phyloP scores from a whole-genome alignment of 37 sponge, comb jelly and placozoan species.

The Aplysina aerophoba region DNA sequence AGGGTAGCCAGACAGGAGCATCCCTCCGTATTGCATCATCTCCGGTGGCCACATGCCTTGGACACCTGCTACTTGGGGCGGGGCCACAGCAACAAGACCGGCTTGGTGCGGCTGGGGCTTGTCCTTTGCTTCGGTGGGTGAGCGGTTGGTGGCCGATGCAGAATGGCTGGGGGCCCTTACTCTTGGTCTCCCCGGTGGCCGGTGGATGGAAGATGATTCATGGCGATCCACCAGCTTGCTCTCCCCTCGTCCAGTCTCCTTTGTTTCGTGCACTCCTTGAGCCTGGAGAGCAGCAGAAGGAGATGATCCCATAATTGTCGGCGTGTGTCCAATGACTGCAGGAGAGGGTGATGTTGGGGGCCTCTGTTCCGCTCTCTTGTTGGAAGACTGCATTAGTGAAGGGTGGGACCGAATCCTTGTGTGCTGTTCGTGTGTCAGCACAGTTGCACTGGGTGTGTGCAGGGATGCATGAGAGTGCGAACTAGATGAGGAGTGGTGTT shows the following conservation, averaged over 20 bases:
- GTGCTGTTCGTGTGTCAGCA: constrained; percentile 5
- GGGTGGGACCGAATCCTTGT: background rate
- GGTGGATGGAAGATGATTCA: background rate
- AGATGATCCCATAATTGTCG: background rate
- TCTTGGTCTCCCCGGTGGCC: background rate
- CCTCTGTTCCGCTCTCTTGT: background rate
- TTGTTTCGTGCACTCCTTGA: background rate
- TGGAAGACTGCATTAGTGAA: background rate
- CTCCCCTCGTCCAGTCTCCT: constrained; percentile 8
- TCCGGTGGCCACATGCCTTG: too few species aligned
- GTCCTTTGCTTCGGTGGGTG: constrained; percentile 21
- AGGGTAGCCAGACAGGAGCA: background rate
- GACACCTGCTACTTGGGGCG: too few species aligned
- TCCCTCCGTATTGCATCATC: background rate
- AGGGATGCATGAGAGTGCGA: too few species aligned
- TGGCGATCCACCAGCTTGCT: constrained; percentile 8
- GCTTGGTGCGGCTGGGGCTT: background rate
- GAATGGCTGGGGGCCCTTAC: background rate
- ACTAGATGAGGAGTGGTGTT: too few species aligned
- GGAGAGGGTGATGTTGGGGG: constrained; percentile 9
- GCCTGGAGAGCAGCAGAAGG: background rate
- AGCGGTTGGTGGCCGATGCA: background rate
- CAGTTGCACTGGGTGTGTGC: too few species aligned
- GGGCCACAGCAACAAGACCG: background rate
- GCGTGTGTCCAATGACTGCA: background rate